phyloP scores from a whole-genome alignment of 2,113 vertebrate genomes.

The Channa argus region DNA sequence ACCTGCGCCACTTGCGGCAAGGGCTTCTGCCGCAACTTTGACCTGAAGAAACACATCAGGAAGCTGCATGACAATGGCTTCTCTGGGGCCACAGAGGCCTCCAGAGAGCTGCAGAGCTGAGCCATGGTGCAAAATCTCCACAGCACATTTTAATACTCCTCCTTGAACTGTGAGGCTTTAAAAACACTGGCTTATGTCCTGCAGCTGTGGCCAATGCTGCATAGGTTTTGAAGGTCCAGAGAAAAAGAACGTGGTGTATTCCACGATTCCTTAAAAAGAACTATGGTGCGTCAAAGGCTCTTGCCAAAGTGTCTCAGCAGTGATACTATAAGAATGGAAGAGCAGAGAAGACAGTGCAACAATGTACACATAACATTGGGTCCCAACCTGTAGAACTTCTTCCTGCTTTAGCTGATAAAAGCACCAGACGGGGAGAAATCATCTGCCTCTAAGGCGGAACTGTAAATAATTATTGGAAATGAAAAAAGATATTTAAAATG shows the following conservation, averaged over 20 bases:
- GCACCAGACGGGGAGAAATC: not conserved
- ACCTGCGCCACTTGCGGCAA: conserved; percentile 97
- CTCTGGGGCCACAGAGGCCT: conserved; percentile 82
- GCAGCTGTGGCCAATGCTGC: not conserved
- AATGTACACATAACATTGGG: conserved; percentile 3
- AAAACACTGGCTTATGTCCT: conserved; percentile 8
- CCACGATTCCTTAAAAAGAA: not conserved
- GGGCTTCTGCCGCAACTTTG: conserved; percentile 99
- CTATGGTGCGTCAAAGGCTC: not conserved
- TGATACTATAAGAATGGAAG: not conserved
- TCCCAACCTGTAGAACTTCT: conserved; percentile 4
- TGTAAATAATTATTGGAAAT: conserved; percentile 80
- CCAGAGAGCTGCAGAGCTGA: conserved; percentile 89
- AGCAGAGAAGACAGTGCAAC: not conserved
- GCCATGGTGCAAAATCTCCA: not conserved
- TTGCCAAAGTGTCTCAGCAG: not conserved
- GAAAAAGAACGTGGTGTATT: not conserved
- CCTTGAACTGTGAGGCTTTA: conserved; percentile 1
- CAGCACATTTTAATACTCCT: not conserved
- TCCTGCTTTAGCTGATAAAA: not conserved
- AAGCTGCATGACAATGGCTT: conserved; percentile 94
- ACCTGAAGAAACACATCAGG: conserved; percentile 97
- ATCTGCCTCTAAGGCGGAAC: conserved; percentile 12
- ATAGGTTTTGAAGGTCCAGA: not conserved
- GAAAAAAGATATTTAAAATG: conserved; percentile 83